Evolutionary conservation across 2,888 invertebrate genomes (phyloP), one percentile per base, ranked within the genome.

Genomic region (Tipula confusa): DNA sequence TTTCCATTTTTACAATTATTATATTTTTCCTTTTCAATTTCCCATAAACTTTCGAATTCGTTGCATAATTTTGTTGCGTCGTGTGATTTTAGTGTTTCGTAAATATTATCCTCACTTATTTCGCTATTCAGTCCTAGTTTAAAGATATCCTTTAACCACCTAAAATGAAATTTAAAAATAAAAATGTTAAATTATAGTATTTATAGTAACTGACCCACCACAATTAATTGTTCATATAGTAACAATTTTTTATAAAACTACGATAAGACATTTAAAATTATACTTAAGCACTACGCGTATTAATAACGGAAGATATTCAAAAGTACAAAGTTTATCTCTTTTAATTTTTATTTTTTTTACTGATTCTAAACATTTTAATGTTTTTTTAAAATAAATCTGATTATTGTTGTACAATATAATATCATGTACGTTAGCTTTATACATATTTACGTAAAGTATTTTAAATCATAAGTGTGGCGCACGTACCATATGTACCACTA

Each of bases 61-160:
- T 80, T 81, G 24, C 84, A 31, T 6, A 84, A 83, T 64, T 18
- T 31, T 11, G 83, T 83, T 31, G 84, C 84, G 24, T 82, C 83
- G n/a, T 85, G 84, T 29, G 80, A 48, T 9, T 79, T 36, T 33
- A 79, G 81, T 1, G 84, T 83, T 38, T 81, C 83, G 82, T 84
- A 85, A 11, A 85, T 64, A 48, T 85, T 84, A 9, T 84, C 84
- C 24, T 84, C 84, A 24, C 79, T 79, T 38, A 85, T 83, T 9
- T 82, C 83, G 29, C 83, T 83, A 29, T 84, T 83, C 13, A 85
- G 82, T 9, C 85, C 85, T 31, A 84, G 38, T 83, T 83, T 84
- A 82, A 85, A 85, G 18, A 85, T 81, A 81, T 84, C 83, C 36
- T 79, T 29, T 31, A 85, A 80, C 85, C 85, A 85, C 85, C 85